These are phyloP conservation scores for Cassiopea xamachana DNA, from an alignment of 30 jellyfish, hydroid and myxozoan genomes.

Conservation along the genomic window DNA sequence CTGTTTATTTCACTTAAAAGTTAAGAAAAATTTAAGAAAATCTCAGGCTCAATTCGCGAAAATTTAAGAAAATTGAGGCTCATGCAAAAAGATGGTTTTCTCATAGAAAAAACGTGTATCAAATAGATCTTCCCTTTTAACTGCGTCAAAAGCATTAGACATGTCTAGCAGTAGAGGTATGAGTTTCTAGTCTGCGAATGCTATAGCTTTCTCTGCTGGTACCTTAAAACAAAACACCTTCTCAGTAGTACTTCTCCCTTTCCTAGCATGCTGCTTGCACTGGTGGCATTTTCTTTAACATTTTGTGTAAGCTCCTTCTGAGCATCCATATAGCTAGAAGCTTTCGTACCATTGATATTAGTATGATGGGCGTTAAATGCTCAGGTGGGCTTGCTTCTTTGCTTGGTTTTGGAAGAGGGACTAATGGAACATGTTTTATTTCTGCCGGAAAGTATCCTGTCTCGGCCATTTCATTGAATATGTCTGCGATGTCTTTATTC, in stretches of 20 bases:
- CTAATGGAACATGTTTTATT: slow-evolving; percentile 26
- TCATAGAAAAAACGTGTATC: no score
- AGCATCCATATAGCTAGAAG: slow-evolving; percentile 48
- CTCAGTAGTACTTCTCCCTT: slow-evolving; percentile 58
- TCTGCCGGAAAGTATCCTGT: slow-evolving; percentile 49
- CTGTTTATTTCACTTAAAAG: no score
- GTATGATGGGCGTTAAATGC: slow-evolving; percentile 45
- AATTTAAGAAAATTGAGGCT: no score
- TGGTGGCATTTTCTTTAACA: slow-evolving; percentile 27
- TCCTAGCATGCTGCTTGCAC: slow-evolving; percentile 67
- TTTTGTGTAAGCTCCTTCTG: not conserved
- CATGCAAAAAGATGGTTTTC: no score
- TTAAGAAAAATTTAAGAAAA: no score
- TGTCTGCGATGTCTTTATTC: slow-evolving; percentile 10
- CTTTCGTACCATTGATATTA: slow-evolving; percentile 51
- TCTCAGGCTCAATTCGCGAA: no score
- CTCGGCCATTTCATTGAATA: not conserved
- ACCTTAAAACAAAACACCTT: slow-evolving; percentile 28
- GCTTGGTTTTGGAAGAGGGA: slow-evolving; percentile 62
- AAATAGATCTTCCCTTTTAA: slow-evolving; percentile 15
- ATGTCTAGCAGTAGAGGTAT: slow-evolving; percentile 15
- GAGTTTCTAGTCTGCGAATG: slow-evolving; percentile 30
- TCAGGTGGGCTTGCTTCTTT: slow-evolving; percentile 57
- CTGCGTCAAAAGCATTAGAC: slow-evolving; percentile 64
- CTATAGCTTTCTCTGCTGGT: slow-evolving; percentile 37